A percentile compares a stretch with the other conserved stretches of the same genome.
Conservation (phyloP, 2,888 invertebrate species). For the Gastrophysa polygoni region DNA sequence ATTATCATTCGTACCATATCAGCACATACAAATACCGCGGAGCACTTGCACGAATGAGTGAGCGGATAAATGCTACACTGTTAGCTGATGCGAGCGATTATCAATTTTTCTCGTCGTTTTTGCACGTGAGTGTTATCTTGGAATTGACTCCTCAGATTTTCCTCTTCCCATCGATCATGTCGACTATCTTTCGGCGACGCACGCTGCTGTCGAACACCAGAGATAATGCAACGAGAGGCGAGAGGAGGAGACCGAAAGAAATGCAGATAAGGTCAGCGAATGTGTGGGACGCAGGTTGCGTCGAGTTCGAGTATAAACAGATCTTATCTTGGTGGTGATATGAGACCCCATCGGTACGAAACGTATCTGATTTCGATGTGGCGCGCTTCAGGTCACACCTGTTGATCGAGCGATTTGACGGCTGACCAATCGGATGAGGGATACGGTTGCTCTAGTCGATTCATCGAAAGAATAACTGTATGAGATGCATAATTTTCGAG, state of each 20-base stretch:
- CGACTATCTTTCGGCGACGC: not conserved
- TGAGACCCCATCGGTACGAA: conserved; percentile 24
- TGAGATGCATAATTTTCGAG: too few relatives aligned
- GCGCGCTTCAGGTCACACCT: conserved; percentile 19
- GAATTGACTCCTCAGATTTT: too few relatives aligned
- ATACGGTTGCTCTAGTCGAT: too few relatives aligned
- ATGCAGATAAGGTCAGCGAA: conserved; percentile 33
- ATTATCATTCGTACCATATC: too few relatives aligned
- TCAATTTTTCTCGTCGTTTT: too few relatives aligned
- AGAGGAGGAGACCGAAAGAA: conserved; percentile 15
- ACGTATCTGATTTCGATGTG: conserved; percentile 23
- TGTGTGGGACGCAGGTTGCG: conserved; percentile 21
- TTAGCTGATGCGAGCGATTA: too few relatives aligned
- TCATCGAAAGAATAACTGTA: too few relatives aligned
- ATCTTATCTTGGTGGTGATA: conserved; percentile 26
- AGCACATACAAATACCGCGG: too few relatives aligned
- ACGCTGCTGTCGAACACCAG: conserved; percentile 12
- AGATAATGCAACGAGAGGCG: conserved; percentile 11
- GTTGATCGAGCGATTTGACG: conserved; percentile 16
- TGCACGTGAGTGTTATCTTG: too few relatives aligned
- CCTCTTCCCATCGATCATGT: not conserved
- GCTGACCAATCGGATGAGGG: not conserved
- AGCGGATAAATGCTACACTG: too few relatives aligned
- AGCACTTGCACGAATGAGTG: too few relatives aligned
- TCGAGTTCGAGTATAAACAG: conserved; percentile 31